These are phyloP conservation scores for Zelostemma sp. DNA, from an alignment of 1,140 invertebrate species.

Conservation along the genomic window DNA sequence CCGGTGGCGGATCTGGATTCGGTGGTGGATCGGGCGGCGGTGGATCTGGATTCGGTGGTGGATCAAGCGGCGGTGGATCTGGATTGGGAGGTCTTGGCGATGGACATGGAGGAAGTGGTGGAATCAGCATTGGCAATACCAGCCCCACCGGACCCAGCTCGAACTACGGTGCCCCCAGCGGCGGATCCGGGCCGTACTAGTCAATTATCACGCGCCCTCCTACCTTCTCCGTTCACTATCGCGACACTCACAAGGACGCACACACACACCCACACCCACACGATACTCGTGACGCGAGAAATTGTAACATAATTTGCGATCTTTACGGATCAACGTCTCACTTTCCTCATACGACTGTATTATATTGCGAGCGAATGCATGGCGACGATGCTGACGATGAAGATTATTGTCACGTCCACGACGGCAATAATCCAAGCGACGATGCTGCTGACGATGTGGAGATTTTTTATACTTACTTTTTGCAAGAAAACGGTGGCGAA, in stretches of 20 bases:
- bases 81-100: slow-evolving; percentile 61
- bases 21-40: slow-evolving; percentile 54
- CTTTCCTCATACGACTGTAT: slow-evolving; percentile 58
- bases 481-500: slow-evolving; percentile 72
- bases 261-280: slow-evolving; percentile 35
- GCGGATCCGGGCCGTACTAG: slow-evolving; percentile 70
- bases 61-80: slow-evolving; percentile 54
- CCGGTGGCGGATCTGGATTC: slow-evolving; percentile 49
- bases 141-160: slow-evolving; percentile 70
- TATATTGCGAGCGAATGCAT: slow-evolving; percentile 56
- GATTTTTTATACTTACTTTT: slow-evolving; percentile 68
- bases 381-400: slow-evolving; percentile 48
- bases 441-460: slow-evolving; percentile 50
- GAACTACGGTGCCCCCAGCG: slow-evolving; percentile 76
- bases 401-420: slow-evolving; percentile 43
- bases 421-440: slow-evolving; percentile 45
- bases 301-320: slow-evolving; percentile 51
- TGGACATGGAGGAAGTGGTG: slow-evolving; percentile 63
- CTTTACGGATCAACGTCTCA: slow-evolving; percentile 49
- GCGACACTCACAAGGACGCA: slow-evolving; percentile 36
- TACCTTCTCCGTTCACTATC: slow-evolving; percentile 48
- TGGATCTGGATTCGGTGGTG: slow-evolving; percentile 44
- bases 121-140: slow-evolving; percentile 60
- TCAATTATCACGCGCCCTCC: slow-evolving; percentile 59
- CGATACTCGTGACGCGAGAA: slow-evolving; percentile 46